Percentiles rank a stretch among this genome's conserved stretches.
These are phyloP conservation scores for Bellardia bayeri DNA, from an alignment of 2,888 invertebrate genomes.

Conservation along the genomic window DNA sequence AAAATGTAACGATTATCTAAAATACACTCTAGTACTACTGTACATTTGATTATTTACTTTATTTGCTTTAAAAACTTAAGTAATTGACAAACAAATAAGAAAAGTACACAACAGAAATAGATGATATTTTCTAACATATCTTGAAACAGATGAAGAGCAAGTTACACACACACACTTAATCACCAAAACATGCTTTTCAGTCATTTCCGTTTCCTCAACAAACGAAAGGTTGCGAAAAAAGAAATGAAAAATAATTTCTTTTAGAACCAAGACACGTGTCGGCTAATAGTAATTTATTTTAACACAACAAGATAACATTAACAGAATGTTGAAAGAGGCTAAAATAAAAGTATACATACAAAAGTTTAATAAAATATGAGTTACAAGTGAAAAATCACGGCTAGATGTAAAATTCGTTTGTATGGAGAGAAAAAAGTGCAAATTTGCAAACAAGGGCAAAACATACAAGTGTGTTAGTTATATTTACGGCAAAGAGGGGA, in stretches of 20 bases:
- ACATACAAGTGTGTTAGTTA: not conserved
- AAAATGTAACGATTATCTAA: no score
- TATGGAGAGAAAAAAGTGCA: constrained; percentile 23
- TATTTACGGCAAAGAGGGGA: not conserved
- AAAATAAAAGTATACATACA: not conserved
- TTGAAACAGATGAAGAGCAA: constrained; percentile 3
- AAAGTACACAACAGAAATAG: constrained; percentile 34
- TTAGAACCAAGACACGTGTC: constrained; percentile 63
- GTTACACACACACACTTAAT: constrained; percentile 51
- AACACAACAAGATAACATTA: constrained; percentile 55
- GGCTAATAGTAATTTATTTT: constrained; percentile 14
- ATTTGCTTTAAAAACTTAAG: not conserved
- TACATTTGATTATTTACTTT: not conserved
- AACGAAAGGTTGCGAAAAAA: constrained; percentile 17
- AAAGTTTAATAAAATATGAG: constrained; percentile 30
- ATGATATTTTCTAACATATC: constrained; percentile 52
- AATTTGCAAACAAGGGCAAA: constrained; percentile 56
- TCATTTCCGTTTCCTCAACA: constrained; percentile 65
- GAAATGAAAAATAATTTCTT: constrained; percentile 24
- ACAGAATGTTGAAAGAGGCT: constrained; percentile 10
- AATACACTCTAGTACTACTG: not conserved
- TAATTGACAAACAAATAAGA: constrained; percentile 26
- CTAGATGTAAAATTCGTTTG: constrained; percentile 17
- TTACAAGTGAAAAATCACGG: constrained; percentile 60
- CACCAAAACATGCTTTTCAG: constrained; percentile 63